Base-by-base conservation (phyloP, 2,797 vertebrate genomes). In the Setipinna tenuifilis region DNA sequence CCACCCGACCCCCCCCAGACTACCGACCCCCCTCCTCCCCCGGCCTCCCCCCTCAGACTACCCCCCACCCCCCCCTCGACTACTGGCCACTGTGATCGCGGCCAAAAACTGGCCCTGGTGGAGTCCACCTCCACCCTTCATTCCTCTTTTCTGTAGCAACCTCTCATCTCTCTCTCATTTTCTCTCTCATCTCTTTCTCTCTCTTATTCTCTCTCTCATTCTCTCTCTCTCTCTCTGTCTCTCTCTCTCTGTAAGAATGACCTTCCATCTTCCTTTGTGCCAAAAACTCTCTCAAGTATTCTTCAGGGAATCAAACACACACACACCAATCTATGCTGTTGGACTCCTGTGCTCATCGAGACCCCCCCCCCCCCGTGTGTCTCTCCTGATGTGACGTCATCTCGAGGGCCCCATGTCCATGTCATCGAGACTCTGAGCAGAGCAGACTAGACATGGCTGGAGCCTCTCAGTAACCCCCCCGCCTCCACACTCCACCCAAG, bases 231-330 rank as follows among this genome's bases (percentile, higher is more conserved):
- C 19, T 28, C 25, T 41, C 31, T 75, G 6, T 21, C 65, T 14
- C 68, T 75, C 61, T 87, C 59, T 85, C 71, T 54, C 83, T 87
- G 88, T 89, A 91, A 88, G 89, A 90, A 90, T 92, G 31, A 71
- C 71, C 71, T 78, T 44, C 35, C 31, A 78, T 31, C 71, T 44
- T 90, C 86, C 84, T 82, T 90, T 89, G 93, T 95, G 94, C 94
- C 94, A 95, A 94, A 78, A 95, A 93, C 85, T 90, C 90, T 92
- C 91, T 83, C 9, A 90, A 93, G 85, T 87, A 90, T 93, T 91
- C 90, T 94, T 93, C 94, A 95, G 94, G 95, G 94, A 95, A 91
- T 88, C 86, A 75, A 75, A 75, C 68, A 78, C 50, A 54, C 71
- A 78, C 71, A 78, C 35, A 78, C 71, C 35, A 41, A 21, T 91